phyloP scores from a whole-genome alignment of 2,888 invertebrate species.

The Argynnis bischoffii region DNA sequence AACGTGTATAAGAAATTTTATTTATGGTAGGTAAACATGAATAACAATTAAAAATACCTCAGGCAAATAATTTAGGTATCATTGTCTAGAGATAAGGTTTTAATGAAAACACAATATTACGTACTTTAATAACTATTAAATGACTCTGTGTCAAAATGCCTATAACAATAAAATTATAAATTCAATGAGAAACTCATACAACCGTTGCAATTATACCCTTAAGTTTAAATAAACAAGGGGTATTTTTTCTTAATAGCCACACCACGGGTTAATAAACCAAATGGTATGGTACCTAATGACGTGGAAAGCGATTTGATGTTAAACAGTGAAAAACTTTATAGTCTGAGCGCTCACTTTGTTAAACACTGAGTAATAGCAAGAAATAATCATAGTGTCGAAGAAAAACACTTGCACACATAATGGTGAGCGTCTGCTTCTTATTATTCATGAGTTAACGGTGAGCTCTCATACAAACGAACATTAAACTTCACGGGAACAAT shows the following conservation, averaged over 20 bases:
- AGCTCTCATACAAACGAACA: slow-evolving; percentile 44
- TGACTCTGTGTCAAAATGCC: slow-evolving; percentile 30
- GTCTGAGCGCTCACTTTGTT: slow-evolving; percentile 65
- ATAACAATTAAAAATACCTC: too few species aligned
- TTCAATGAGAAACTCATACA: slow-evolving; percentile 31
- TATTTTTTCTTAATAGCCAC: slow-evolving; percentile 22
- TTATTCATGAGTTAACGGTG: slow-evolving; percentile 75
- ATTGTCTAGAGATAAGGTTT: neutral
- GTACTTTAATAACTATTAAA: slow-evolving; percentile 16
- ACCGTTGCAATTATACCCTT: slow-evolving; percentile 35
- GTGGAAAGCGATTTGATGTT: slow-evolving; percentile 64
- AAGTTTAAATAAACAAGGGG: slow-evolving; percentile 22
- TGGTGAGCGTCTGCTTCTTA: slow-evolving; percentile 62
- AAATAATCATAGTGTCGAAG: slow-evolving; percentile 73
- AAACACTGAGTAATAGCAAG: slow-evolving; percentile 71
- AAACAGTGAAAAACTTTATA: slow-evolving; percentile 58
- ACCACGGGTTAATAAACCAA: slow-evolving; percentile 41
- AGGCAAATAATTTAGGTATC: too few species aligned
- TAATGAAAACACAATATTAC: neutral
- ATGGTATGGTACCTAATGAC: slow-evolving; percentile 57
- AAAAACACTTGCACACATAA: slow-evolving; percentile 72
- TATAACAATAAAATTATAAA: slow-evolving; percentile 36
- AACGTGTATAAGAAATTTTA: too few species aligned
- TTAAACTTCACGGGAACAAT: slow-evolving; percentile 42
- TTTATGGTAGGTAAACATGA: too few species aligned